A percentile compares a stretch with the other conserved stretches of the same genome.
phyloP scores from a whole-genome alignment of 1,140 invertebrate genomes.

The Pogonus chalceus region DNA sequence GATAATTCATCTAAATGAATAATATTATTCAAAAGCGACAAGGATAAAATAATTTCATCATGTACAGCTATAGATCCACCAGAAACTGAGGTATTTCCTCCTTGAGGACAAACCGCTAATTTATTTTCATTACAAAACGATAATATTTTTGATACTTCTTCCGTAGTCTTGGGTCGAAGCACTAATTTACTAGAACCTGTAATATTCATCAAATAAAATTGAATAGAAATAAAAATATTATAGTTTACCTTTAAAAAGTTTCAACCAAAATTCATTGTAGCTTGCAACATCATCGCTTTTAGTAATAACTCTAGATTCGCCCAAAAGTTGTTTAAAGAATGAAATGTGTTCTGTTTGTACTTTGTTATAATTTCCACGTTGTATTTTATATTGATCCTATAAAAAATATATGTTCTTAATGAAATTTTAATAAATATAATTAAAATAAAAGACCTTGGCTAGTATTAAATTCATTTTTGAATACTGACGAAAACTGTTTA shows the following conservation, averaged over 20 bases:
- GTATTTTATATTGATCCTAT: constrained; percentile 38
- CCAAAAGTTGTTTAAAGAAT: constrained; percentile 66
- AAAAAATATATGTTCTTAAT: too few species aligned
- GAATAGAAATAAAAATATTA: background rate
- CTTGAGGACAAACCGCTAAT: constrained; percentile 87
- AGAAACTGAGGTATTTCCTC: constrained; percentile 86
- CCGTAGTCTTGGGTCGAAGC: constrained; percentile 71
- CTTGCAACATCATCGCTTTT: constrained; percentile 64
- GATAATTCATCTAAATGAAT: constrained; percentile 69
- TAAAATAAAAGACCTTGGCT: too few species aligned
- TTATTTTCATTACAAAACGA: constrained; percentile 71
- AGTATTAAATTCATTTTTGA: too few species aligned
- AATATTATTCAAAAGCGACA: constrained; percentile 77
- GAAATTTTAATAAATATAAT: too few species aligned
- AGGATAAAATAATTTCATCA: constrained; percentile 88
- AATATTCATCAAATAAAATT: constrained; percentile 4
- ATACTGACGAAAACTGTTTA: too few species aligned
- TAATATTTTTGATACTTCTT: constrained; percentile 79
- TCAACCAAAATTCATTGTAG: constrained; percentile 89
- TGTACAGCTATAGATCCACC: constrained; percentile 89
- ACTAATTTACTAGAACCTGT: constrained; percentile 60
- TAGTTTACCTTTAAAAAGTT: constrained; percentile 68
- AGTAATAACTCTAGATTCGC: constrained; percentile 54
- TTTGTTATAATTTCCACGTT: constrained; percentile 37
- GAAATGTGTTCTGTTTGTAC: constrained; percentile 48